phyloP scores from a whole-genome alignment of 2,797 vertebrate species.

The Morus bassanus region DNA sequence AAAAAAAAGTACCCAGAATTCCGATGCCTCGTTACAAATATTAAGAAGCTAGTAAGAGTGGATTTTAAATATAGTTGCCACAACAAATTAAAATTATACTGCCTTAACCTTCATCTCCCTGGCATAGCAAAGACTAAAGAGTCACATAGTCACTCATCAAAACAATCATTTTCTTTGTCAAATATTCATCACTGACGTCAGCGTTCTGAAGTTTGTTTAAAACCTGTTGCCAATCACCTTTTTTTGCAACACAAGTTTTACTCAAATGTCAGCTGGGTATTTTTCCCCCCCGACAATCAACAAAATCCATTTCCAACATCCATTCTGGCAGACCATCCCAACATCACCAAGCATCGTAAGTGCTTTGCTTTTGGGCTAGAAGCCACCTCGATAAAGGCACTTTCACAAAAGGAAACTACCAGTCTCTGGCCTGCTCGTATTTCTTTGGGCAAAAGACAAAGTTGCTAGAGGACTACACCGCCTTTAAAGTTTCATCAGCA shows the following conservation, averaged over 20 bases:
- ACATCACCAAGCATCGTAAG: background rate
- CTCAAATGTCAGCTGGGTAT: background rate
- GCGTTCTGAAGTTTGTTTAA: background rate
- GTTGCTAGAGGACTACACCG: background rate
- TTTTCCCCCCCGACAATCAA: background rate
- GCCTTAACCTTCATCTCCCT: background rate
- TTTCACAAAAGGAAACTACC: background rate
- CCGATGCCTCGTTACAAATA: background rate
- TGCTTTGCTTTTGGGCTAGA: background rate
- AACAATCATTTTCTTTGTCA: background rate
- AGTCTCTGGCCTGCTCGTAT: background rate
- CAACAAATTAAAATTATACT: background rate
- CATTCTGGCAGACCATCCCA: background rate
- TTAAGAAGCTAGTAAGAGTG: background rate
- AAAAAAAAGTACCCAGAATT: background rate
- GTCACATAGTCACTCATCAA: background rate
- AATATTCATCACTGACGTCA: background rate
- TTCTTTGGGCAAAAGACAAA: background rate
- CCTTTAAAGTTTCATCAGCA: background rate
- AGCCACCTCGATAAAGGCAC: background rate
- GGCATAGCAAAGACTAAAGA: background rate
- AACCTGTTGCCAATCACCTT: background rate
- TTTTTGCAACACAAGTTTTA: background rate
- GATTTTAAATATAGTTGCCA: background rate
- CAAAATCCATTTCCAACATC: background rate